Evolutionary conservation across 2,113 vertebrate genomes (phyloP).

Genomic region (Sinocyclocheilus anshuiensis): DNA sequence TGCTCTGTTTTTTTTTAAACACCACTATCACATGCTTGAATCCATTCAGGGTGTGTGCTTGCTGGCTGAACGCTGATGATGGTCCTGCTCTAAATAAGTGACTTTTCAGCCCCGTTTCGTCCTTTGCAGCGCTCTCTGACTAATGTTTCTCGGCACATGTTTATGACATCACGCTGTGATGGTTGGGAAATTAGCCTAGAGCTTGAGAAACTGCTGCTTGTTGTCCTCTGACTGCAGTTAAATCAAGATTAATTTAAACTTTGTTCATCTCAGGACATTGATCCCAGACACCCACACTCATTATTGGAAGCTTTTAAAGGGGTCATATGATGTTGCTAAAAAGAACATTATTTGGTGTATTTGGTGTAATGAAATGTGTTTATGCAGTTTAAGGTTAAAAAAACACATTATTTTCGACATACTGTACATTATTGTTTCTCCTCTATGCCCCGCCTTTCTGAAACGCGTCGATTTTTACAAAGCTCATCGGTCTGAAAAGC

Average conservation of each 20-base stretch:
- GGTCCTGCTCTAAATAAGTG: not conserved
- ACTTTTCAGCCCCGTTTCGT: not conserved
- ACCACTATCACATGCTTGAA: not conserved
- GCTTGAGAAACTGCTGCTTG: slow-evolving; percentile 10
- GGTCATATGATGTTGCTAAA: too few relatives aligned
- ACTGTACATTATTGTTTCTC: too few relatives aligned
- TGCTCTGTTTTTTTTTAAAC: not conserved
- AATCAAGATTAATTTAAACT: slow-evolving; percentile 18
- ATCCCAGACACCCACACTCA: slow-evolving; percentile 9
- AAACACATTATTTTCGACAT: too few relatives aligned
- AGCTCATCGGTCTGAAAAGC: too few relatives aligned
- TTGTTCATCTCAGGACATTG: slow-evolving; percentile 16
- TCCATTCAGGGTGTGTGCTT: not conserved
- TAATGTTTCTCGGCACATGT: not conserved
- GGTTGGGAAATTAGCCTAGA: not conserved
- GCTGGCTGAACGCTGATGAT: not conserved
- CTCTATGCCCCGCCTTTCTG: too few relatives aligned
- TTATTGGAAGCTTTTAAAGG: slow-evolving; percentile 6
- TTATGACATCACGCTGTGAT: not conserved
- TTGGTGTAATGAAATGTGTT: too few relatives aligned
- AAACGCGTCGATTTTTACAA: too few relatives aligned
- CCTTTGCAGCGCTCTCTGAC: not conserved
- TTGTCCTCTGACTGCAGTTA: slow-evolving; percentile 24
- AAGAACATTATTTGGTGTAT: too few relatives aligned
- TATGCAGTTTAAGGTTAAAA: too few relatives aligned